Conservation (phyloP, 2,888 invertebrate genomes). For the Calameuta idolon region DNA sequence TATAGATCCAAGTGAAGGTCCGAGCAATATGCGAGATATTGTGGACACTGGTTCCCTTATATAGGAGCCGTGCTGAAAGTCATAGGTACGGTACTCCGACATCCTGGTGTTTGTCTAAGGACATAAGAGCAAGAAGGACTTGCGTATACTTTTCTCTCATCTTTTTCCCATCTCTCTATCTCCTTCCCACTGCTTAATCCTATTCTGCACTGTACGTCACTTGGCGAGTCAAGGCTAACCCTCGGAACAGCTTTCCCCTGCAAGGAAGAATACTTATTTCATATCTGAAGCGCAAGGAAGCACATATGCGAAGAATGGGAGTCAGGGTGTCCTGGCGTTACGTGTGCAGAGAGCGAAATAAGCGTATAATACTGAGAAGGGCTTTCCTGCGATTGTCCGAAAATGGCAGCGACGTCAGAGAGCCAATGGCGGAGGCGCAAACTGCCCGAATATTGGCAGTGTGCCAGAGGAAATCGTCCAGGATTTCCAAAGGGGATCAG, state of each 20-base stretch:
- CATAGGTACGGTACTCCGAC: constrained; percentile 31
- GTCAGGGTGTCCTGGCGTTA: constrained; percentile 35
- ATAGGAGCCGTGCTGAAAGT: constrained; percentile 25
- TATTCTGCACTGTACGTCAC: background rate
- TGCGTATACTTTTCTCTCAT: background rate
- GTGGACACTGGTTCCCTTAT: constrained; percentile 19
- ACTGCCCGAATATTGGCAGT: constrained; percentile 41
- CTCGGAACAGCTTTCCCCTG: background rate
- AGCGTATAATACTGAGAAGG: constrained; percentile 42
- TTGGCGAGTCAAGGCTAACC: background rate
- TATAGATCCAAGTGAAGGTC: constrained; percentile 14
- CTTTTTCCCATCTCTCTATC: background rate
- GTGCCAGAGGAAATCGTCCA: constrained; percentile 47
- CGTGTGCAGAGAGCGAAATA: constrained; percentile 58
- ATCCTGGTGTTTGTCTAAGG: constrained; percentile 28
- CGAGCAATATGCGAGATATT: constrained; percentile 24
- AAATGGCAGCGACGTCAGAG: constrained; percentile 45
- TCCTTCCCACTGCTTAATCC: background rate
- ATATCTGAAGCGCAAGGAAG: background rate
- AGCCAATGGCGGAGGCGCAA: constrained; percentile 39
- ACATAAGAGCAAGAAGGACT: background rate
- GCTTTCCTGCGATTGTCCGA: constrained; percentile 50
- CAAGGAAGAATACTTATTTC: background rate
- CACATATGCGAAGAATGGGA: constrained; percentile 37
- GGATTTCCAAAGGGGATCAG: background rate